Evolutionary conservation across 2,888 invertebrate species (phyloP), one percentile per base, ranked within the genome.

Genomic region (Dicyrtoma fusca): DNA sequence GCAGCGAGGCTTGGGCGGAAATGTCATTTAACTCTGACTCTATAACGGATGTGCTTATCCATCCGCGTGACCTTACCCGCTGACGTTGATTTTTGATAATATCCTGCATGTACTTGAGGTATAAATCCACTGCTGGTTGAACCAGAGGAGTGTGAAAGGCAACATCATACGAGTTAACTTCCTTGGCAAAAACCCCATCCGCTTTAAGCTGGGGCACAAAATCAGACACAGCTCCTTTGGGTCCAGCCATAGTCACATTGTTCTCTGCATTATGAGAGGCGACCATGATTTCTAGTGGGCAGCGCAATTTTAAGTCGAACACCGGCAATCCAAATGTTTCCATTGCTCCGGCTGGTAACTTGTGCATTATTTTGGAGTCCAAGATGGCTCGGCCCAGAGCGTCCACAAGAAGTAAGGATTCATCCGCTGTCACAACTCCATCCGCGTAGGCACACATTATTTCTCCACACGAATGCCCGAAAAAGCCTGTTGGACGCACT

Each of bases 371-470:
- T n/a, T n/a, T n/a, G n/a, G n/a, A n/a, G n/a, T n/a, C n/a, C n/a
- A n/a, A n/a, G 6, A 83, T 81, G 57, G 82, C 80, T 53, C 81
- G 81, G 17, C 85, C 85, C 78, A 87, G 1, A 13, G 68, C 66
- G 17, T 65, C 26, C 1, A 42, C 61, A 0, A 95, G 91, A 80
- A 97, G 85, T 72, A 97, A 91, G 0, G 96, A 91, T 85, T 98
- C 97, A 83, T 96, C 96, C 1, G 92, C 90, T 5, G 94, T 95
- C 81, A 98, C 89, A 61, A 94, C 92, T 13, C 94, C 96, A 86
- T 97, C 97, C 19, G 96, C 96, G 85, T 97, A 97, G 11, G 95
- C 97, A 84, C 97, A 97, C 1, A 94, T 94, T 80, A 93, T 87
- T 85, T 95, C 95, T 25, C 95, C 95, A 14, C 92, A 92, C 21